A percentile compares a stretch with the other conserved stretches of the same genome.
Conservation (phyloP, 2,888 invertebrate species). For the Ochropleura plecta region DNA sequence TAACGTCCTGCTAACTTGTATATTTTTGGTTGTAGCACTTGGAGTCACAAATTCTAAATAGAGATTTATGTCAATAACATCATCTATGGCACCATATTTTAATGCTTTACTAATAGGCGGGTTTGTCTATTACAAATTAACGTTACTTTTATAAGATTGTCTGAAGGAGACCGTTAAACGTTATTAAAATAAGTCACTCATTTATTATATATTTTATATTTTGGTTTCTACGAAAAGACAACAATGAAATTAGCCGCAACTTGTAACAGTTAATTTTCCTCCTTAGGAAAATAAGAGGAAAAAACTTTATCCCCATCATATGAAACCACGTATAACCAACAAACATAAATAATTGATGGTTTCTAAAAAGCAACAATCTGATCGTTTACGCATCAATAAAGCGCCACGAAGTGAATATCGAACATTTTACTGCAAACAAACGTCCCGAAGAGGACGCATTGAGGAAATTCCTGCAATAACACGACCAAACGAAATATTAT, state of each 20-base stretch:
- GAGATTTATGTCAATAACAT: not conserved
- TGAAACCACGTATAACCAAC: slow-evolving; percentile 11
- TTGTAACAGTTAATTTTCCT: not conserved
- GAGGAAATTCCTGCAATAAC: slow-evolving; percentile 42
- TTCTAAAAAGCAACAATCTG: slow-evolving; percentile 52
- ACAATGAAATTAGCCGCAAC: not conserved
- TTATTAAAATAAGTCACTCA: not conserved
- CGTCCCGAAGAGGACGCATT: slow-evolving; percentile 20
- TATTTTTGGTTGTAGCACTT: not conserved
- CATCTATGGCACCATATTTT: not conserved
- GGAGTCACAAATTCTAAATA: not conserved
- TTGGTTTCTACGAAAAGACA: not conserved
- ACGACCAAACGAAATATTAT: slow-evolving; percentile 42
- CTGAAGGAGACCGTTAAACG: slow-evolving; percentile 14
- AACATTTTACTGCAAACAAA: slow-evolving; percentile 39
- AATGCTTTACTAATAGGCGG: not conserved
- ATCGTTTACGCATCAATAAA: slow-evolving; percentile 55
- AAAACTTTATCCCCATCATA: slow-evolving; percentile 4
- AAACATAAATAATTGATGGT: slow-evolving; percentile 45
- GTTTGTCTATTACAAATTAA: not conserved
- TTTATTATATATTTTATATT: not conserved
- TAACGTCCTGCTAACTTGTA: not conserved
- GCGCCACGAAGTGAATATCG: slow-evolving; percentile 38
- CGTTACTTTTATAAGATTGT: slow-evolving; percentile 18
- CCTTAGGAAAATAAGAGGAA: not conserved